Evolutionary conservation across 30 jellyfish, hydroid and myxozoan genomes (phyloP).

Genomic region (Pelagia noctiluca): DNA sequence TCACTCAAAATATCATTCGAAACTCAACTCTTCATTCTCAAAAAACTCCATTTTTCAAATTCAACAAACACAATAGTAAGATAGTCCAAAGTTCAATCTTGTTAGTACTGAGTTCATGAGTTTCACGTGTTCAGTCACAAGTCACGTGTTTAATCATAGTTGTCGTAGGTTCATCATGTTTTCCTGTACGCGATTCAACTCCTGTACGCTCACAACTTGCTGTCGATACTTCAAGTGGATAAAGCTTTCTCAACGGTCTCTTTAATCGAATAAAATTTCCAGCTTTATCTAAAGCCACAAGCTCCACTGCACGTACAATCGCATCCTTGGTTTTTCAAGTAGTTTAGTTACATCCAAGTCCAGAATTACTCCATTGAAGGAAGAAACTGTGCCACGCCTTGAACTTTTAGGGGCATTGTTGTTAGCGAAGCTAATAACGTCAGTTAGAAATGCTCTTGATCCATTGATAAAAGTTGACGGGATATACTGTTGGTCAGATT

Average conservation of each 20-base stretch:
- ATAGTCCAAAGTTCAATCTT: too few relatives aligned
- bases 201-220: too few relatives aligned
- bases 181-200: too few relatives aligned
- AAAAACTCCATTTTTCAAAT: too few relatives aligned
- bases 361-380: neutral
- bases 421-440: neutral
- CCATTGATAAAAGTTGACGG: neutral
- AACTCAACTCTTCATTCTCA: too few relatives aligned
- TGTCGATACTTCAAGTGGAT: neutral
- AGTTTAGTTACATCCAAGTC: neutral
- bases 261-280: neutral
- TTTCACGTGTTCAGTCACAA: too few relatives aligned
- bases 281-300: neutral
- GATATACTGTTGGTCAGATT: constrained; percentile 17
- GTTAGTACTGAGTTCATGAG: too few relatives aligned
- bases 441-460: constrained; percentile 4
- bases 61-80: too few relatives aligned
- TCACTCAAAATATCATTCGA: too few relatives aligned
- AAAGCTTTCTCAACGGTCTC: neutral
- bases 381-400: constrained; percentile 30
- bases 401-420: constrained; percentile 13
- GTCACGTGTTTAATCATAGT: too few relatives aligned
- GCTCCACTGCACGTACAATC: neutral
- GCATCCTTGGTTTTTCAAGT: too few relatives aligned
- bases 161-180: too few relatives aligned